Evolutionary conservation across 2,888 invertebrate genomes (phyloP).

Genomic region (Drosophila histrio): DNA sequence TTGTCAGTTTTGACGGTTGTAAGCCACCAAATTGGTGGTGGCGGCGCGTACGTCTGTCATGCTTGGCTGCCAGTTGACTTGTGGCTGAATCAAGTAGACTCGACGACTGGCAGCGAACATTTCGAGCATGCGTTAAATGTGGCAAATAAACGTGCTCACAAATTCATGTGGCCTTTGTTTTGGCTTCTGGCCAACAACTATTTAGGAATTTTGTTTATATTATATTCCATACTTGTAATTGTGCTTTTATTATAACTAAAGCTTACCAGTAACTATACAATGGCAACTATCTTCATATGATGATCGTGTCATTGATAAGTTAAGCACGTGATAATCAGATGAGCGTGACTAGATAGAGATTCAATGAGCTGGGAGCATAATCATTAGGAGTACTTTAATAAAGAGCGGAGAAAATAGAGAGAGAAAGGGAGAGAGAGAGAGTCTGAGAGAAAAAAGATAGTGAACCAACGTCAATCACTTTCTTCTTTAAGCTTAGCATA

Average conservation of each 20-base stretch:
- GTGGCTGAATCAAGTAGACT: conserved; percentile 24
- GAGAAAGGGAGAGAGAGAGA: background rate
- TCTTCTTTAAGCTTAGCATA: conserved; percentile 58
- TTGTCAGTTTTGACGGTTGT: conserved; percentile 38
- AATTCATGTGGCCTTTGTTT: conserved; percentile 28
- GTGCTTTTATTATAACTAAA: background rate
- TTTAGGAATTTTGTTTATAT: conserved; percentile 43
- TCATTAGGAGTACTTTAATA: too few relatives aligned
- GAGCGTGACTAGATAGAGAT: conserved; percentile 33
- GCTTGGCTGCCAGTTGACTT: conserved; percentile 69
- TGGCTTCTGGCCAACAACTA: conserved; percentile 8
- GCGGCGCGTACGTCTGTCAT: conserved; percentile 79
- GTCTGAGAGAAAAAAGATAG: background rate
- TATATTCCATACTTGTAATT: conserved; percentile 25
- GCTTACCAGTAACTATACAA: background rate
- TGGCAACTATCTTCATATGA: conserved; percentile 27
- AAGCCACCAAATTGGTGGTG: conserved; percentile 50
- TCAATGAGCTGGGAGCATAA: background rate
- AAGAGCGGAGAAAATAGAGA: background rate
- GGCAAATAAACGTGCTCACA: conserved; percentile 63
- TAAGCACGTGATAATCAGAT: conserved; percentile 43
- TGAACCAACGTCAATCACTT: too few relatives aligned
- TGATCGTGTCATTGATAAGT: conserved; percentile 53
- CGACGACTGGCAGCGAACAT: conserved; percentile 21
- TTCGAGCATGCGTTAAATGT: conserved; percentile 66